Evolutionary conservation across 1,140 invertebrate genomes (phyloP).

Genomic region (Nasonia giraulti): DNA sequence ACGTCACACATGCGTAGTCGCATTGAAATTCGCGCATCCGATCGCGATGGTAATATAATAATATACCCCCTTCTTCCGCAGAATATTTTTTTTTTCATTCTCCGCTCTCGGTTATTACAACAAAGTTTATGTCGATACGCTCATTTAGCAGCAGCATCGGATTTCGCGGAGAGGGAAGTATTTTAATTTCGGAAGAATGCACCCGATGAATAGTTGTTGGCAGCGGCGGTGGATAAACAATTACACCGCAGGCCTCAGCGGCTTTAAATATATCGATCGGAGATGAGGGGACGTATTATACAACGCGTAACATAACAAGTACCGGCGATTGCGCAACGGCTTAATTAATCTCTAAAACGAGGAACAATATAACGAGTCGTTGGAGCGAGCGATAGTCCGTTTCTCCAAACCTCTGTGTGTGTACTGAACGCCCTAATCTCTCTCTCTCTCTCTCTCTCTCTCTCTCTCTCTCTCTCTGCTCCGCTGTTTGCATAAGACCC

Average conservation of each 20-base stretch:
- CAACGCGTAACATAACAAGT: background rate
- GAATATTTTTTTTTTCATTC: background rate
- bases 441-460: background rate
- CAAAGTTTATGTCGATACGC: background rate
- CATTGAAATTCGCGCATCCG: constrained; percentile 3
- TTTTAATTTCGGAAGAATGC: background rate
- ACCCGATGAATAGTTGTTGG: background rate
- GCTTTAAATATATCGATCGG: background rate
- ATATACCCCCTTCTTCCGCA: too few species aligned
- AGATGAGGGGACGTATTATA: background rate
- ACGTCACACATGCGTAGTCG: background rate
- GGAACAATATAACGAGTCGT: background rate
- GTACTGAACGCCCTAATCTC: background rate
- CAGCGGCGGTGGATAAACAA: too few species aligned
- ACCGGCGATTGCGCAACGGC: background rate
- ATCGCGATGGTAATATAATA: background rate
- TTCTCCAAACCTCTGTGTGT: background rate
- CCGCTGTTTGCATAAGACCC: background rate
- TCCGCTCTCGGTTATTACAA: background rate
- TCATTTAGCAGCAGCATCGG: background rate
- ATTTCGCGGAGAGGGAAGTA: background rate
- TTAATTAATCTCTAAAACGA: background rate
- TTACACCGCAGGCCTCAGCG: too few species aligned
- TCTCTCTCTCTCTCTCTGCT: background rate
- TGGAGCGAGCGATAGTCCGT: background rate